Evolutionary conservation across 2,797 vertebrate species (phyloP).

Genomic region (Neosilurus hyrtlii): DNA sequence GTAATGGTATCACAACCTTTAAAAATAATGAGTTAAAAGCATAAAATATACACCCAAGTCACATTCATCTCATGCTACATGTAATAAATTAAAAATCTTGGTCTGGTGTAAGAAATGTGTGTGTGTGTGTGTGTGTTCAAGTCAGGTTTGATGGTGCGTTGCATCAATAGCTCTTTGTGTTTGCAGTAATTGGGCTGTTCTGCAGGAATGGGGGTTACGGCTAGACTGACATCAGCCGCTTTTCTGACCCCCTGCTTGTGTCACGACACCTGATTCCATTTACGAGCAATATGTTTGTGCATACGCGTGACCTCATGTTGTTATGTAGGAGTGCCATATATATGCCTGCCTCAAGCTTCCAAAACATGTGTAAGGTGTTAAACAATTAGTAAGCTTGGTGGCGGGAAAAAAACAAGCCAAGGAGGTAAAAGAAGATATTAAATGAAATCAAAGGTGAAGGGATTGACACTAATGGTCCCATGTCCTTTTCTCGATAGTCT

Average conservation of each 20-base stretch:
- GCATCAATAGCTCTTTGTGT: conserved; percentile 54
- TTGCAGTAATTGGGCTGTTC: conserved; percentile 39
- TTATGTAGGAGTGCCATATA: background rate
- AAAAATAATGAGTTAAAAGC: background rate
- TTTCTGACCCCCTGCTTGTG: conserved; percentile 49
- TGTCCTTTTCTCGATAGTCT: background rate
- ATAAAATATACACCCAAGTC: background rate
- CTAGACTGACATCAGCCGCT: conserved; percentile 43
- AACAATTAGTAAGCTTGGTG: background rate
- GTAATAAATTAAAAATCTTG: background rate
- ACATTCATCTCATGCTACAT: background rate
- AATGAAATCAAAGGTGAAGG: background rate
- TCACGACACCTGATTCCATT: conserved; percentile 50
- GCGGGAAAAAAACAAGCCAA: background rate
- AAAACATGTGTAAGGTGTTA: conserved; percentile 7
- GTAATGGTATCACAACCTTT: background rate
- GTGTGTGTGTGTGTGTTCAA: conserved; percentile 15
- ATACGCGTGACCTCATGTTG: background rate
- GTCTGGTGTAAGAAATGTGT: conserved; percentile 19
- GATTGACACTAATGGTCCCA: background rate
- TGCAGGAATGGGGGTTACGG: conserved; percentile 43
- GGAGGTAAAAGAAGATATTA: background rate
- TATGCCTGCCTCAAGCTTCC: background rate
- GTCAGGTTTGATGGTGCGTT: conserved; percentile 32
- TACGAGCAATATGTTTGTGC: conserved; percentile 26